Conservation (phyloP, 2,113 vertebrate genomes). For the Seriola dumerili region DNA sequence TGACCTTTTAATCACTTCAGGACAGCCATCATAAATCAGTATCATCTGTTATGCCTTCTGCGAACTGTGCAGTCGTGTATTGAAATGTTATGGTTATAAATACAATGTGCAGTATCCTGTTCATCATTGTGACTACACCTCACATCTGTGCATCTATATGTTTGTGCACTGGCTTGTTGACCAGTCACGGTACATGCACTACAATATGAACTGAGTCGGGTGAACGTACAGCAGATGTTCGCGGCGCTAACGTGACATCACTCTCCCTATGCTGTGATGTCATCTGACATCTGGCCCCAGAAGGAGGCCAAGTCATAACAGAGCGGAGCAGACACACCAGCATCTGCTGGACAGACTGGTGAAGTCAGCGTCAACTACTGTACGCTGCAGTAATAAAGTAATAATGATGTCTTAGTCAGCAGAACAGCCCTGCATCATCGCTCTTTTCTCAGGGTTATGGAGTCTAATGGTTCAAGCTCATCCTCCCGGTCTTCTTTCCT, state of each 20-base stretch:
- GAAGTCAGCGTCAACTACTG: slow-evolving; percentile 12
- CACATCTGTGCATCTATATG: slow-evolving; percentile 38
- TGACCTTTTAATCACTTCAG: background rate
- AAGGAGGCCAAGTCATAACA: slow-evolving; percentile 27
- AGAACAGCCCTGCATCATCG: background rate
- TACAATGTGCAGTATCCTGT: background rate
- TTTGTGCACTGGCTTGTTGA: slow-evolving; percentile 20
- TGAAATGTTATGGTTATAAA: background rate
- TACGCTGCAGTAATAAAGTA: slow-evolving; percentile 8
- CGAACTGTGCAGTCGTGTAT: background rate
- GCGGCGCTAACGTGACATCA: slow-evolving; percentile 57
- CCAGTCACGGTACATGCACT: slow-evolving; percentile 37
- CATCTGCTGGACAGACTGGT: slow-evolving; percentile 5
- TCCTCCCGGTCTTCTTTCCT: background rate
- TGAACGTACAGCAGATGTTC: slow-evolving; percentile 67
- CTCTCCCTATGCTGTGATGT: slow-evolving; percentile 59
- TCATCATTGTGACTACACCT: background rate
- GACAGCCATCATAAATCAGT: background rate
- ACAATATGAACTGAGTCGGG: slow-evolving; percentile 16
- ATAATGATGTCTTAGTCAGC: slow-evolving; percentile 28
- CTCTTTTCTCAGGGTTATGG: background rate
- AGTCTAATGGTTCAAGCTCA: background rate
- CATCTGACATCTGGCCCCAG: slow-evolving; percentile 66
- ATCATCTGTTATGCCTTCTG: background rate
- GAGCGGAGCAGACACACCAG: slow-evolving; percentile 13